These are phyloP conservation scores for Chromoteleia sp. DNA, from an alignment of 2,888 invertebrate genomes.

Conservation along the genomic window DNA sequence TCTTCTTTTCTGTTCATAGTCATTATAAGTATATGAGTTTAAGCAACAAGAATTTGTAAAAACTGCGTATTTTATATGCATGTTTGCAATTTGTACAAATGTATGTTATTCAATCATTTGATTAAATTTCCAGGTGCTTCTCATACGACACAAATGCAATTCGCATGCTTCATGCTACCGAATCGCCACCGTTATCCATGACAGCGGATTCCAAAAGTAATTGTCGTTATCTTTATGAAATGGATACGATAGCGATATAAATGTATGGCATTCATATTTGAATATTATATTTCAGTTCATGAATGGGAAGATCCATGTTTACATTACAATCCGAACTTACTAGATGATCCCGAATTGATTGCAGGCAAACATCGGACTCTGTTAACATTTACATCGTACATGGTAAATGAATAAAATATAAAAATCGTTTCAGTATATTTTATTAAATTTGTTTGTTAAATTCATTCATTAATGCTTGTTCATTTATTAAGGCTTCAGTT, in stretches of 20 bases:
- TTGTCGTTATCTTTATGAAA: slow-evolving; percentile 49
- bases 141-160: slow-evolving; percentile 90
- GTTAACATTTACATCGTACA: slow-evolving; percentile 94
- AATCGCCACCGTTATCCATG: slow-evolving; percentile 85
- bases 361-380: slow-evolving; percentile 95
- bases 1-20: slow-evolving; percentile 35
- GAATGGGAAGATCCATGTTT: slow-evolving; percentile 83
- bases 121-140: slow-evolving; percentile 87
- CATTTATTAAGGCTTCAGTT: slow-evolving; percentile 93
- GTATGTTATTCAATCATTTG: slow-evolving; percentile 20
- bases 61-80: slow-evolving; percentile 38
- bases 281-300: slow-evolving; percentile 75
- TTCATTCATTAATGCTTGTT: slow-evolving; percentile 37
- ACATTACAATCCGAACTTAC: slow-evolving; percentile 94
- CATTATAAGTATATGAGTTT: slow-evolving; percentile 30
- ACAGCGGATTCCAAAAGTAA: slow-evolving; percentile 84
- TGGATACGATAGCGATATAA: slow-evolving; percentile 25
- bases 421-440: no score
- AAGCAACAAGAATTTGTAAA: slow-evolving; percentile 2
- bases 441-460: slow-evolving; percentile 4
- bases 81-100: slow-evolving; percentile 43
- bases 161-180: slow-evolving; percentile 85
- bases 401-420: slow-evolving; percentile 85
- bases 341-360: slow-evolving; percentile 97
- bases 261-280: slow-evolving; percentile 9